Evolutionary conservation across 2,113 vertebrate species (phyloP).

Genomic region (Scomber colias): DNA sequence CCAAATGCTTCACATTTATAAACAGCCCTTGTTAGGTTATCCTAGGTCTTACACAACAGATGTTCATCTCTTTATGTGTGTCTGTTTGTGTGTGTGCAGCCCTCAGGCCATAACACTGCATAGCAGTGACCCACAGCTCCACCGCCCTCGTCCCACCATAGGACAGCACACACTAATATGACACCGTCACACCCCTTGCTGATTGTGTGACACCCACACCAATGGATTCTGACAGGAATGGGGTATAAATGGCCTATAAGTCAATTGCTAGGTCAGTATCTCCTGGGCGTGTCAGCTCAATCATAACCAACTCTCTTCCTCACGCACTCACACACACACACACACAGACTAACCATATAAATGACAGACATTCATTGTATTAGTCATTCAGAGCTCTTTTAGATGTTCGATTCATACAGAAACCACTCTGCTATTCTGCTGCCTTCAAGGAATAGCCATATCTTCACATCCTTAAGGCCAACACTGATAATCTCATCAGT

Average conservation of each 20-base stretch:
- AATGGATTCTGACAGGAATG: conserved; percentile 66
- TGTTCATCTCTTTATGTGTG: conserved; percentile 44
- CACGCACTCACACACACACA: neutral
- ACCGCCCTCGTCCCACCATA: neutral
- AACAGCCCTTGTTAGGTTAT: conserved; percentile 49
- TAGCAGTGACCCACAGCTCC: conserved; percentile 38
- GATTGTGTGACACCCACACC: conserved; percentile 56
- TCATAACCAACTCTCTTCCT: conserved; percentile 46
- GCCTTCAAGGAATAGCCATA: no score
- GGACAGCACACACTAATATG: conserved; percentile 14
- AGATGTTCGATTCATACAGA: no score
- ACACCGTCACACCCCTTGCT: conserved; percentile 49
- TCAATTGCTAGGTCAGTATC: conserved; percentile 73
- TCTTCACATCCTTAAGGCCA: no score
- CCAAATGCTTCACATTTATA: conserved; percentile 45
- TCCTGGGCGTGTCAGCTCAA: conserved; percentile 55
- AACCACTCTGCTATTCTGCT: no score
- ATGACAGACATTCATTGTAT: neutral
- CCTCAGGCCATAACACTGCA: conserved; percentile 48
- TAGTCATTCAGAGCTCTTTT: neutral
- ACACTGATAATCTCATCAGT: no score
- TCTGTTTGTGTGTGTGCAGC: conserved; percentile 30
- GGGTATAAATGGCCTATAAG: conserved; percentile 65
- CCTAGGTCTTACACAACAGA: conserved; percentile 51
- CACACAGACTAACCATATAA: neutral